phyloP scores from a whole-genome alignment of 2,888 invertebrate species.

The Hirtodrosophila cameraria region DNA sequence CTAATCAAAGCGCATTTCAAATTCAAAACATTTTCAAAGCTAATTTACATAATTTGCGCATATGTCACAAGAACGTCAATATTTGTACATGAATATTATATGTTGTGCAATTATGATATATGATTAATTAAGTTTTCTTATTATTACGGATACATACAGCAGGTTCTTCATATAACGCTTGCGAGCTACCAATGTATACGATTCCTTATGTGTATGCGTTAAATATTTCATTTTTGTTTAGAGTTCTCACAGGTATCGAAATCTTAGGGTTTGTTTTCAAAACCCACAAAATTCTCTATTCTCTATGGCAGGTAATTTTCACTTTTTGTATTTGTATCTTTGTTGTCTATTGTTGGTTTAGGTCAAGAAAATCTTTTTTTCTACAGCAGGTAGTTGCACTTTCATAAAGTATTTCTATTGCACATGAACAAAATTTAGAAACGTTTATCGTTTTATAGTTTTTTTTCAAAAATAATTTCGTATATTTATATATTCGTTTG shows the following conservation, averaged over 20 bases:
- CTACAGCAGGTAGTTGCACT: constrained; percentile 57
- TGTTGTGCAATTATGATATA: constrained; percentile 24
- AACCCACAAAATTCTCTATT: constrained; percentile 13
- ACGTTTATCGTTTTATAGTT: constrained; percentile 21
- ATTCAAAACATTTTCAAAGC: constrained; percentile 50
- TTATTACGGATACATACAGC: constrained; percentile 79
- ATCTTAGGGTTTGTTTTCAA: neutral
- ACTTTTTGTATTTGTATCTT: constrained; percentile 18
- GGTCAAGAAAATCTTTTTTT: constrained; percentile 48
- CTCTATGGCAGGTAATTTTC: constrained; percentile 45
- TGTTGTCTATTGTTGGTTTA: constrained; percentile 53
- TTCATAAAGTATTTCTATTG: constrained; percentile 55
- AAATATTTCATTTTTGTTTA: constrained; percentile 81
- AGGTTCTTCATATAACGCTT: constrained; percentile 84
- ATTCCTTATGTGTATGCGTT: constrained; percentile 82
- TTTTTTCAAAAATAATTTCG: constrained; percentile 11
- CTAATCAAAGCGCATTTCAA: constrained; percentile 59
- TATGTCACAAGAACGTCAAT: constrained; percentile 62
- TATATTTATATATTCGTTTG: constrained; percentile 1
- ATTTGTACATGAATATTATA: constrained; percentile 57
- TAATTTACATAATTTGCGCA: constrained; percentile 70
- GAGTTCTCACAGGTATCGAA: constrained; percentile 33
- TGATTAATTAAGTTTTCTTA: neutral
- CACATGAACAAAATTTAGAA: constrained; percentile 53
- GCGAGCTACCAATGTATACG: constrained; percentile 84